Base-by-base conservation (phyloP, 2,888 invertebrate genomes). In the Drosophila phalerata region DNA sequence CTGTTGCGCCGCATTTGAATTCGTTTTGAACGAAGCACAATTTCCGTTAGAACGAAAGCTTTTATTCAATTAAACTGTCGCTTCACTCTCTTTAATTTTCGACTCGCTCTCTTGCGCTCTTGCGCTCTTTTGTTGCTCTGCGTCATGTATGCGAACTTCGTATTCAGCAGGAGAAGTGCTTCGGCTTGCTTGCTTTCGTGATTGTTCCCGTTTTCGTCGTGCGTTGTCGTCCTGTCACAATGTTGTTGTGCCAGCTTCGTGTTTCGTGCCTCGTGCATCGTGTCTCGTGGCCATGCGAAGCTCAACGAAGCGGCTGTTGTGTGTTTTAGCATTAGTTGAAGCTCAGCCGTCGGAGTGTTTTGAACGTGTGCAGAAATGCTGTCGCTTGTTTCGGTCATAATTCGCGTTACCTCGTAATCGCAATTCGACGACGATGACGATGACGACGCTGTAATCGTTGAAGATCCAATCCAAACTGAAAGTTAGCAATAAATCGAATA, bases 341-440 rank as follows among this genome's bases (percentile, higher is more conserved):
- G 91, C 91, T 92, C 91, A 91, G 89, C 89, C 91, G 91, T 89
- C 91, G 91, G 91, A 89, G 90, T 91, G 92, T 90, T 82, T 81
- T 84, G 91, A 88, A 73, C 87, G 75, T 90, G 71, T 83, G 81
- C 75, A 66, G 40, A 73, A 75, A 87, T 84, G 79, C 66, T 79
- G 89, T 66, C 89, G 89, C 82, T 77, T 57, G 69, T 52, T 37
- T 63, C 75, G 88, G 61, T 71, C 65, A 57, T 57, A 68, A 62
- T 56, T 77, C 68, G 76, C 66, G 79, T 60, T 62, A 52, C 30
- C 55, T 77, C 67, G 69, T 66, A 67, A 58, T 53, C 61, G 73
- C 22, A 42, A 58, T n/a, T 70, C 77, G 68, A 52, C 62, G 47
- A 64, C 45, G 55, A 61, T 52, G 58, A 5, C 40, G 1, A 40